Percentiles rank a stretch among this genome's conserved stretches.
Evolutionary conservation across 2,888 invertebrate species (phyloP).

Genomic region (Brachycybe producta): DNA sequence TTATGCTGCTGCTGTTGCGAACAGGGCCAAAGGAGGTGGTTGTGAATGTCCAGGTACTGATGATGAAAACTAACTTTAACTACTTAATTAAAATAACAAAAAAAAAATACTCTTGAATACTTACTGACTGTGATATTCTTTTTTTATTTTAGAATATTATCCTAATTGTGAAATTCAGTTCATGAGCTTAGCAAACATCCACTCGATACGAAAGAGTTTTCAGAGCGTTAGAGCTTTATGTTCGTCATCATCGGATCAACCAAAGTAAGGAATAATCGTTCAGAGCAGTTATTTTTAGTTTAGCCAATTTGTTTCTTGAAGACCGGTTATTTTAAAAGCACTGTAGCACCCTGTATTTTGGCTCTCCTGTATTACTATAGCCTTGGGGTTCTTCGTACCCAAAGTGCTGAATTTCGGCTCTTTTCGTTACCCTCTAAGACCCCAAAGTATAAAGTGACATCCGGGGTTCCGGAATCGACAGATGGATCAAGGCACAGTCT

Average conservation of each 20-base stretch:
- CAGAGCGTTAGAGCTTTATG: slow-evolving; percentile 57
- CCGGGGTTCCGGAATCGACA: too few species aligned
- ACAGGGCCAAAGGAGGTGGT: slow-evolving; percentile 91
- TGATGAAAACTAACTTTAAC: background rate
- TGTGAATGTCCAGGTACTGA: slow-evolving; percentile 70
- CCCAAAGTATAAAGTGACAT: too few species aligned
- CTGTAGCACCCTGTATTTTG: too few species aligned
- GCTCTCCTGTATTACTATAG: too few species aligned
- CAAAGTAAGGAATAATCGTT: slow-evolving; percentile 25
- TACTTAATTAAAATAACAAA: background rate
- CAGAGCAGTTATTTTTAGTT: background rate
- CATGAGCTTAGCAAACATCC: slow-evolving; percentile 95
- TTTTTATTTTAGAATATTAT: slow-evolving; percentile 60
- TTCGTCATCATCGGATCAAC: slow-evolving; percentile 29
- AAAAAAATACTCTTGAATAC: too few species aligned
- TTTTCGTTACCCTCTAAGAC: too few species aligned
- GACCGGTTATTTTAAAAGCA: too few species aligned
- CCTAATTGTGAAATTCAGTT: slow-evolving; percentile 89
- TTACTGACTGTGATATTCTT: too few species aligned
- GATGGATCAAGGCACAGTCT: too few species aligned
- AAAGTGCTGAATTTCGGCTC: too few species aligned
- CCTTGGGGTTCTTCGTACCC: too few species aligned
- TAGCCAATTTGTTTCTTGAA: too few species aligned
- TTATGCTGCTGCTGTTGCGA: slow-evolving; percentile 90
- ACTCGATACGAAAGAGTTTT: slow-evolving; percentile 86